Base-by-base conservation (phyloP, 2,797 vertebrate species). In the Trichosurus vulpecula region DNA sequence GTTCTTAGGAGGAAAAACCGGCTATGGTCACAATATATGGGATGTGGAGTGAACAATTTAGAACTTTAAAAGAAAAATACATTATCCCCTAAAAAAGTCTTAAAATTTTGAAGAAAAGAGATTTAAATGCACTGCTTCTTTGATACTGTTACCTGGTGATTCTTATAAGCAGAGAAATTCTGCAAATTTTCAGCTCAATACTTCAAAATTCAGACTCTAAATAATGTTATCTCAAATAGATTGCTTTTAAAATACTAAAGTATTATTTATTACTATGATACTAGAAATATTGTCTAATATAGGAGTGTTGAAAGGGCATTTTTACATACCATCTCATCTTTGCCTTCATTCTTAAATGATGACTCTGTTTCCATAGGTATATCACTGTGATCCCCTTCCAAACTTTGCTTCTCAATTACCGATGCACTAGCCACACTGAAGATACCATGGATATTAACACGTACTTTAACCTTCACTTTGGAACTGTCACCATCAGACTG, bases 401-500 rank as follows among this genome's bases (percentile, higher is more conserved):
- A 13, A 95, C 98, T 99, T 97, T 99, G 99, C 98, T 99, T 99
- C 98, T 99, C 99, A 31, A 99, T 99, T 95, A 99, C 97, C n/a
- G 99, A 99, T 0, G 99, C 99, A 12, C 97, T 99, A 93, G 99
- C 99, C 97, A 99, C 99, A 0, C 99, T 99, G 98, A 99, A 99
- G 98, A 99, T 99, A 91, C 99, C 99, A 0, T 99, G 99, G 92
- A 99, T 98, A 4, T 99, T 99, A 91, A 99, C 99, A 0, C 99
- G 99, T 95, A 99, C 99, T 98, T 99, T 99, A 92, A 99, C 99
- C 96, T 99, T 99, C 93, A 99, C 99, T 98, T 99, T 99, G 54
- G 99, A 99, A 97, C 99, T 99, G 97, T 99, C 99, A 0, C 99
- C 99, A 47, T 99, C 99, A 0, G 99, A 99, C 91, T 99, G 99